Evolutionary conservation across 2,888 invertebrate species (phyloP).

Genomic region (Linyphia triangularis): DNA sequence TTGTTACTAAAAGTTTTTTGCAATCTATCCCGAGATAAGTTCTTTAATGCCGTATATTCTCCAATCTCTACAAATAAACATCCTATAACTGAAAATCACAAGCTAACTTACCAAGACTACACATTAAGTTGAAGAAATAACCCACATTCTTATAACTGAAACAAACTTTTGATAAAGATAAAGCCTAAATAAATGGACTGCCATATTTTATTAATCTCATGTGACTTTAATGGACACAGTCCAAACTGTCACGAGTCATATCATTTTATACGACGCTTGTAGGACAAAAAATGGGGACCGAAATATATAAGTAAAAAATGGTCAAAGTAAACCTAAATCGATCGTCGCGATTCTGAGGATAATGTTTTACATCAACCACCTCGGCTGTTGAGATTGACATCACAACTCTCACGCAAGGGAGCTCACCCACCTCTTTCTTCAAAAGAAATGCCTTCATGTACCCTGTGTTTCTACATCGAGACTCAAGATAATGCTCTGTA

Average conservation of each 20-base stretch:
- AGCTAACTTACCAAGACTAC: no score
- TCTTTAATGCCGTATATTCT: no score
- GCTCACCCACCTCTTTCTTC: slow-evolving; percentile 36
- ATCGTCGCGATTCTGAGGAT: slow-evolving; percentile 20
- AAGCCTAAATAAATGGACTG: not conserved
- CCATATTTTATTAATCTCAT: slow-evolving; percentile 41
- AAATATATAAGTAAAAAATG: slow-evolving; percentile 19
- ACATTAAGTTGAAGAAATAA: not conserved
- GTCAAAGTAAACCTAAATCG: slow-evolving; percentile 27
- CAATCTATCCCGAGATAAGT: no score
- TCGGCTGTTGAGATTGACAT: slow-evolving; percentile 38
- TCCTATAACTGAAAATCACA: no score
- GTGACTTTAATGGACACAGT: slow-evolving; percentile 33
- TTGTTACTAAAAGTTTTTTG: no score
- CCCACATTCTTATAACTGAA: slow-evolving; percentile 1
- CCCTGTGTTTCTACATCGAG: not conserved
- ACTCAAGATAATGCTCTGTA: slow-evolving; percentile 20
- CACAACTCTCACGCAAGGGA: slow-evolving; percentile 34
- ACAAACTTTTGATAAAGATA: not conserved
- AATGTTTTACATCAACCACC: slow-evolving; percentile 53
- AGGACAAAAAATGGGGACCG: slow-evolving; percentile 11
- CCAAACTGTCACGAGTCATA: slow-evolving; percentile 31
- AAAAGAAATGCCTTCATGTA: slow-evolving; percentile 21
- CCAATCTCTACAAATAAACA: no score
- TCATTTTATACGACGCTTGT: slow-evolving; percentile 11